Evolutionary conservation across 2,113 vertebrate genomes (phyloP).

Genomic region (Peromyscus maniculatus): DNA sequence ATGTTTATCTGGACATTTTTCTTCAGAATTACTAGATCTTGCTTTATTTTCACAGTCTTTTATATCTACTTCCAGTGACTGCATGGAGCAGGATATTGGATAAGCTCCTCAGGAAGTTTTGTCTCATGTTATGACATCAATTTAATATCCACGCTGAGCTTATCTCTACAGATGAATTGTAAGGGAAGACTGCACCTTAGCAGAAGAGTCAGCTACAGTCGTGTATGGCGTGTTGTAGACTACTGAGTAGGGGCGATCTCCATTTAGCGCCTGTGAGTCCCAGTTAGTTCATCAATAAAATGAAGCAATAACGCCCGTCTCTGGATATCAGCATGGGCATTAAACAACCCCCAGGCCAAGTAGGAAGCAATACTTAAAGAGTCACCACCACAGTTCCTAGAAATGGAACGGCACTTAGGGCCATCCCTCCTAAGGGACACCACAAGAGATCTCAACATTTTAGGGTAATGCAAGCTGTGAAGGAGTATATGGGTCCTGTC

Average conservation of each 20-base stretch:
- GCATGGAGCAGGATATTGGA: not conserved
- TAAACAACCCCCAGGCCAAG: not conserved
- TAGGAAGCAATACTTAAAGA: not conserved
- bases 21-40: not conserved
- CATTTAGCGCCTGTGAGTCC: not conserved
- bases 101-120: not conserved
- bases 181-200: not conserved
- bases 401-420: not conserved
- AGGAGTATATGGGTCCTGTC: not conserved
- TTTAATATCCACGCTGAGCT: not conserved
- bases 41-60: not conserved
- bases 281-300: not conserved
- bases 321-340: not conserved
- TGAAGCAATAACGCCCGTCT: not conserved
- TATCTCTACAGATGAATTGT: not conserved
- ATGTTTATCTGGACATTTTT: not conserved
- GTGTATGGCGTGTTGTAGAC: accelerated
- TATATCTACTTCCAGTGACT: not conserved
- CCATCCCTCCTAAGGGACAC: no score
- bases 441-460: not conserved
- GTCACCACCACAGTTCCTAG: not conserved
- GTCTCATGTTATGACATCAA: not conserved
- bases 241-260: accelerated
- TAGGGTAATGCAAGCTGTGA: not conserved
- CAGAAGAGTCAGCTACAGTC: not conserved